Base-by-base conservation (phyloP, 2,888 invertebrate genomes). In the Cenopis cana region DNA sequence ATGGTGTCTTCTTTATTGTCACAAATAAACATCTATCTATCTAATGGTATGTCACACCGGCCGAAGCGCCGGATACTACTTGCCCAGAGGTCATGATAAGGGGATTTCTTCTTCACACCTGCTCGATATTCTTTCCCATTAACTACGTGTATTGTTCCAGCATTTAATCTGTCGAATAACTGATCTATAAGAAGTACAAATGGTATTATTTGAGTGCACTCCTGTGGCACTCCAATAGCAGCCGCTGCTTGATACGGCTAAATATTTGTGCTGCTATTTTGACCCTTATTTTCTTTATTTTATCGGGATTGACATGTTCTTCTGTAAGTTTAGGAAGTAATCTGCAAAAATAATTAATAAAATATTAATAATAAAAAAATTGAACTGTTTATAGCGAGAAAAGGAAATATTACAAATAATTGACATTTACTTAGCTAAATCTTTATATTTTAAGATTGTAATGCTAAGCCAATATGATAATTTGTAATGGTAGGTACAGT, bases 241-340 rank as follows among this genome's bases (percentile, higher is more conserved):
- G 66, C 78, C 0, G 79, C 77, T 10, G 79, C 79, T 9, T 81
- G 76, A 54, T 76, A 49, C 79, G 80, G 36, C 80, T 82, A 49
- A 82, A 79, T 9, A 82, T 2, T 72, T 82, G 79, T 10, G 79
- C 68, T 1, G 79, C 79, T 3, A 62, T n/a, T 46, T 79, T 79
- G 0, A 80, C 80, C 1, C 73, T 60, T 78, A 80, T 81, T 75
- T 80, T 81, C 3, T 78, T 77, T 11, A 77, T 78, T 76, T 80
- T 80, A 12, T 77, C 68, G 0, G 72, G 67, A 38, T 75, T 68
- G 1, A 78, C 20, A n/a, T 77, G 79, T 49, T 78, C 79, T 11
- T 81, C 79, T 0, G 81, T 81, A 0, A 80, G 1, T 65, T 81
- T 82, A 0, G 75, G 17, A 9, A 77, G 33, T 0, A 74, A 41